These are phyloP conservation scores for Pipistrellus nathusii DNA, from an alignment of 2,797 vertebrate species.

Conservation along the genomic window DNA sequence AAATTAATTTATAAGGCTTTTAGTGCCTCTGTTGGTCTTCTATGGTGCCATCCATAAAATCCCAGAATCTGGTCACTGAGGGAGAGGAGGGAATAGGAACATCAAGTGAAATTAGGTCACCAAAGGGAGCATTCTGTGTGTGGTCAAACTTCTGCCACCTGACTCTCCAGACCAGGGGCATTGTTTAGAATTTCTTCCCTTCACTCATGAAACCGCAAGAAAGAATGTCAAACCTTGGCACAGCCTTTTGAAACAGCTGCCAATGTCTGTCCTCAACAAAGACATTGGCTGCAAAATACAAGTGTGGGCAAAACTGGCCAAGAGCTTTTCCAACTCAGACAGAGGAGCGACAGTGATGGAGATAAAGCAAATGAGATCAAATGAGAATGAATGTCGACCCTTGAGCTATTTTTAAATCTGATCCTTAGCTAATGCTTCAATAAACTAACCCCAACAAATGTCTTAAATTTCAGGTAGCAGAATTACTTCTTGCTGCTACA, in stretches of 20 bases:
- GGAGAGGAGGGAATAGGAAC: background rate
- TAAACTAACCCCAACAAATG: background rate
- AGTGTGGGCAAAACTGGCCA: background rate
- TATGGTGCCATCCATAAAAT: background rate
- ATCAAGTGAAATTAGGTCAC: background rate
- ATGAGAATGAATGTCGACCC: background rate
- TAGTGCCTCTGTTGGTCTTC: background rate
- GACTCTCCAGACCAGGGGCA: background rate
- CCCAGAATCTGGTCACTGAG: background rate
- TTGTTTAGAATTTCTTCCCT: slow-evolving; percentile 2
- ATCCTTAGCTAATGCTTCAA: background rate
- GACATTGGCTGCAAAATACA: slow-evolving; percentile 51
- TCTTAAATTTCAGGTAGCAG: background rate
- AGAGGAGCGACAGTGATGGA: background rate
- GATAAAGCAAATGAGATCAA: slow-evolving; percentile 16
- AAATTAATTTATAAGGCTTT: background rate
- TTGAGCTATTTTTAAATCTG: background rate
- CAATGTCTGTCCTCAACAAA: background rate
- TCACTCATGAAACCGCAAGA: background rate
- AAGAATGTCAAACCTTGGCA: background rate
- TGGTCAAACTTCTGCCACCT: slow-evolving; percentile 6
- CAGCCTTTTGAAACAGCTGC: slow-evolving; percentile 13
- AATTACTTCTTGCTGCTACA: slow-evolving; percentile 18
- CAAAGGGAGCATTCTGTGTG: background rate
- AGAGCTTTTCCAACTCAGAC: slow-evolving; percentile 12